Base-by-base conservation (phyloP, 2,113 vertebrate species). In the Daphoenositta chrysoptera region DNA sequence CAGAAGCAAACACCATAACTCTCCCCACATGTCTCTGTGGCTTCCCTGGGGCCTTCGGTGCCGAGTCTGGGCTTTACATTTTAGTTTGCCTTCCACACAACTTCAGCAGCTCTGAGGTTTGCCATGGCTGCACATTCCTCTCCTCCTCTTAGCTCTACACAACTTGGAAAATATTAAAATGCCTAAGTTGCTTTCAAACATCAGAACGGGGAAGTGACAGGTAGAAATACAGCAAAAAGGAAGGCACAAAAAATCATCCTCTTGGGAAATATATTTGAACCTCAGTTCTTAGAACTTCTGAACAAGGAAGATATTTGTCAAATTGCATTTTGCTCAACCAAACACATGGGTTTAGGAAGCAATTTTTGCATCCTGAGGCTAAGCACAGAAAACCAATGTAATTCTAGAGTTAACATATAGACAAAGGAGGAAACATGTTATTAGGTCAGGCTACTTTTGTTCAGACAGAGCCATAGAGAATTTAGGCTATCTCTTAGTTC, bases 381-480 rank as follows among this genome's bases (percentile, higher is more conserved):
- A 92, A 80, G 56, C 40, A 70, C 20, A 15, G 31, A 64, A 92
- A 96, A 70, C 18, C 71, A 86, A 39, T 14, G 39, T 93, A 89
- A 92, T 89, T 92, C 37, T 72, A 94, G 72, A 87, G 24, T 78
- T 70, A 73, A 65, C 42, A 58, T 31, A 58, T 24, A 86, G 66
- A 77, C 69, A 68, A 82, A 90, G 30, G 27, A 80, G 33, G 30
- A 93, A 93, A 87, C 54, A 13, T 57, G 9, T 81, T 91, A 86
- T 64, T 95, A 89, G n/a, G 71, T 91, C 68, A 81, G 63, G 44
- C 51, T 81, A 31, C 71, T 70, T 56, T 66, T 94, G 58, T 88
- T 91, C 77, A 92, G 80, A 92, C 53, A 94, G 30, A 93, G 31
- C 15, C 40, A 77, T 22, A 51, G 51, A 88, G 51, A 94, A 90